phyloP scores from a whole-genome alignment of 2,113 vertebrate species.

The Campylorhamphus procurvoides region DNA sequence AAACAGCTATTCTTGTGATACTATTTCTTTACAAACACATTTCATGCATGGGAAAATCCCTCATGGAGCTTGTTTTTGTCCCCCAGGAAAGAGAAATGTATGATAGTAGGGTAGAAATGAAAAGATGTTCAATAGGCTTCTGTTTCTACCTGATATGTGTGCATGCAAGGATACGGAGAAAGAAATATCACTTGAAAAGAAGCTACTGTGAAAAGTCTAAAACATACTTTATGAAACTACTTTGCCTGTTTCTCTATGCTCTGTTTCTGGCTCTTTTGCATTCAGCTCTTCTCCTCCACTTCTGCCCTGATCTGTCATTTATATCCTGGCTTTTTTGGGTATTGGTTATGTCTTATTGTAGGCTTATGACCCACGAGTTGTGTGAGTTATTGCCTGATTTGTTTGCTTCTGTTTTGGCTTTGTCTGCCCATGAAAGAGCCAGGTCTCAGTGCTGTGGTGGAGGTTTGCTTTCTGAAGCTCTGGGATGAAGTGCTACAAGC shows the following conservation, averaged over 20 bases:
- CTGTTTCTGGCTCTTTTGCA: not conserved
- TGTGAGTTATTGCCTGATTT: not conserved
- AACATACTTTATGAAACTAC: not conserved
- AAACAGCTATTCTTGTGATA: not conserved
- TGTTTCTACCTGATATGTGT: not conserved
- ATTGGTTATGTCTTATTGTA: not conserved
- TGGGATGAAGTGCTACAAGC: not conserved
- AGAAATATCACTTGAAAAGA: not conserved
- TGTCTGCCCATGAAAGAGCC: not conserved
- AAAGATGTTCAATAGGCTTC: not conserved
- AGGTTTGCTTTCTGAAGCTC: not conserved
- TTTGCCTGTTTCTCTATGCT: not conserved
- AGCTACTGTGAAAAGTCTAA: not conserved
- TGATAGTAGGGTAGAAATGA: not conserved
- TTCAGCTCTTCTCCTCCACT: not conserved
- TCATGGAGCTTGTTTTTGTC: not conserved
- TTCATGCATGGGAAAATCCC: not conserved
- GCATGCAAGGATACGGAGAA: not conserved
- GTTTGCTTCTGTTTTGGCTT: not conserved
- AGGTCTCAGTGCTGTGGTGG: not conserved
- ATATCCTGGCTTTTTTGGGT: not conserved
- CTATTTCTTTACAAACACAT: not conserved
- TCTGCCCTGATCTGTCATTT: not conserved
- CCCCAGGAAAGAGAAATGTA: not conserved
- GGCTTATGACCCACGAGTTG: rapidly evolving